Evolutionary conservation across 2,797 vertebrate genomes (phyloP).

Genomic region (Neosalanx taihuensis): DNA sequence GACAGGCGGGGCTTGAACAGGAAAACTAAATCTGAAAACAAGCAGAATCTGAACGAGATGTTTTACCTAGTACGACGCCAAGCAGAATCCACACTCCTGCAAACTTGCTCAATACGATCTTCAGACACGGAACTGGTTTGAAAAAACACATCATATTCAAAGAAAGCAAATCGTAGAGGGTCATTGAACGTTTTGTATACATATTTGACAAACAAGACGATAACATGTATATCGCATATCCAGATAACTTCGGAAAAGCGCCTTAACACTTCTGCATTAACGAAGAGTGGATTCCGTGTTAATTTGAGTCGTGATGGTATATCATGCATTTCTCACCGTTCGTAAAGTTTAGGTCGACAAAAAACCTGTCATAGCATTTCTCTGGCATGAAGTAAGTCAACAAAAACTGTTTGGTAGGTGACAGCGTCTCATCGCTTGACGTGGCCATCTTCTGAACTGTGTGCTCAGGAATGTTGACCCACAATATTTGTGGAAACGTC

Average conservation of each 20-base stretch:
- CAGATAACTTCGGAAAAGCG: too few species aligned
- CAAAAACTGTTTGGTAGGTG: slow-evolving; percentile 59
- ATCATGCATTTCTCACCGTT: slow-evolving; percentile 71
- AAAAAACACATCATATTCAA: neutral
- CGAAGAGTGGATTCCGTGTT: neutral
- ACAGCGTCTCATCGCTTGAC: slow-evolving; percentile 28
- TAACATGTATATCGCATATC: neutral
- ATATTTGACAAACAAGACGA: neutral
- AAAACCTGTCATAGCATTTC: slow-evolving; percentile 76
- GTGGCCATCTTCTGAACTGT: slow-evolving; percentile 45
- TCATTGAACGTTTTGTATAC: too few species aligned
- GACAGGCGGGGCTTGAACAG: neutral
- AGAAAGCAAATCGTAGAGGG: neutral
- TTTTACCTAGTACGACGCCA: slow-evolving; percentile 78
- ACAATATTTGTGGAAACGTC: neutral
- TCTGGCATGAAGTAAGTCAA: slow-evolving; percentile 78
- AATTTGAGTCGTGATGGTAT: neutral
- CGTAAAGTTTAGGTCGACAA: slow-evolving; percentile 68
- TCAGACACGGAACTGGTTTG: slow-evolving; percentile 76
- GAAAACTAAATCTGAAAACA: neutral
- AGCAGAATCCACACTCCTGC: slow-evolving; percentile 76
- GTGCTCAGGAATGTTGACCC: neutral
- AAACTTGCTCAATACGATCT: slow-evolving; percentile 73
- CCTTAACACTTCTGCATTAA: neutral
- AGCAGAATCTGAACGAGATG: too few species aligned